Base-by-base conservation (phyloP, 2,113 vertebrate species). In the Cariama cristata region DNA sequence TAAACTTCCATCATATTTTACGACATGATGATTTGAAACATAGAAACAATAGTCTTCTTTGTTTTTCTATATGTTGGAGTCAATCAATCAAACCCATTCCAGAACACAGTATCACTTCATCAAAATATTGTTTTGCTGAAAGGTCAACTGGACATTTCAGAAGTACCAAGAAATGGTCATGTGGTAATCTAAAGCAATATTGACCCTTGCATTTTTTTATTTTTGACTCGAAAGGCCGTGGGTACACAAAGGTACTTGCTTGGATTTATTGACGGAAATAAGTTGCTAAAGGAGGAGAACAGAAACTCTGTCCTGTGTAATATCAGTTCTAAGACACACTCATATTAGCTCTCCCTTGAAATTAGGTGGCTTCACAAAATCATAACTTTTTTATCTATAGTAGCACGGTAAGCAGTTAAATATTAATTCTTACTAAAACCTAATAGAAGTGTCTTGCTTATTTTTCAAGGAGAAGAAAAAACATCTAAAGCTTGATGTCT, bases 401-500 rank as follows among this genome's bases (percentile, higher is more conserved):
- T 13, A 83, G 8, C 17, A 88, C 67, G 2, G 4, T 62, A 52
- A 73, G 10, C 3, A 72, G 30, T 63, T 62, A 63, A 67, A 77
- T 77, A 47, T 19, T 80, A 44, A n/a, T 72, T 82, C 14, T 79
- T 44, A 27, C 4, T 42, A 62, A 66, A 93, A 64, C 14, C 26
- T 35, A 53, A 42, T 28, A 26, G 6, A 83, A 76, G 4, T 38
- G 6, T 24, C 33, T 47, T 59, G 2, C 1, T 0, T 69, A 5
- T 47, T 88, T 81, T 84, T 81, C 32, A 71, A 68, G 32, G 13
- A 59, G 14, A 64, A 72, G 27, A 80, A 86, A 79, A 45, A 49
- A 23, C 18, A n/a, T 16, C 7, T 53, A 35, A 76, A 40, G 28
- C 1, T 14, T 9, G 0, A 22, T 26, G 13, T 11, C 2, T 16